Evolutionary conservation across 2,113 vertebrate genomes (phyloP).

Genomic region (Cyanoramphus novaezelandiae): DNA sequence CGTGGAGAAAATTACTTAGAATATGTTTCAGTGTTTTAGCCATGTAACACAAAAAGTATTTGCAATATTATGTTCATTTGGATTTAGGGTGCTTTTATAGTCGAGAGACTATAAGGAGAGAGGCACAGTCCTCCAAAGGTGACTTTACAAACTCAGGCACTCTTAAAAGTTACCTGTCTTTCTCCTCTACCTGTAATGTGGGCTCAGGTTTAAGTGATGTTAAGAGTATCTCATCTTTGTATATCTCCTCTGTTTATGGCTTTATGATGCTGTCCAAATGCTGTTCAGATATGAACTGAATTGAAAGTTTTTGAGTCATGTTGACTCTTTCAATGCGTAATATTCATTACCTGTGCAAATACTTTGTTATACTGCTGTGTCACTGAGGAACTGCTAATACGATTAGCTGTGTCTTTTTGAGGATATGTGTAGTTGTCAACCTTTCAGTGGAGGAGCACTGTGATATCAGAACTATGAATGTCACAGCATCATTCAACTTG

Average conservation of each 20-base stretch:
- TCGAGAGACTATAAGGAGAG: neutral
- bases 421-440: neutral
- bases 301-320: neutral
- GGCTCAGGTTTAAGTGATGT: neutral
- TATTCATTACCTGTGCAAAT: neutral
- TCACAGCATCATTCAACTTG: neutral
- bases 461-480: neutral
- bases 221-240: neutral
- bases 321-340: neutral
- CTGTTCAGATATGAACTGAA: neutral
- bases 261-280: conserved; percentile 18
- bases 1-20: neutral
- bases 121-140: neutral
- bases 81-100: neutral
- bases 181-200: neutral
- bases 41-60: neutral
- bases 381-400: neutral
- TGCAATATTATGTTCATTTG: neutral
- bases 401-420: neutral
- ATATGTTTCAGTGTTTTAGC: neutral
- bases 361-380: neutral
- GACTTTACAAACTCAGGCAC: neutral
- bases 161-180: neutral
- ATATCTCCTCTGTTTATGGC: neutral
- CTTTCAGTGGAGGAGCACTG: neutral